Evolutionary conservation across 2,888 invertebrate species (phyloP).

Genomic region (Melieria crassipennis): DNA sequence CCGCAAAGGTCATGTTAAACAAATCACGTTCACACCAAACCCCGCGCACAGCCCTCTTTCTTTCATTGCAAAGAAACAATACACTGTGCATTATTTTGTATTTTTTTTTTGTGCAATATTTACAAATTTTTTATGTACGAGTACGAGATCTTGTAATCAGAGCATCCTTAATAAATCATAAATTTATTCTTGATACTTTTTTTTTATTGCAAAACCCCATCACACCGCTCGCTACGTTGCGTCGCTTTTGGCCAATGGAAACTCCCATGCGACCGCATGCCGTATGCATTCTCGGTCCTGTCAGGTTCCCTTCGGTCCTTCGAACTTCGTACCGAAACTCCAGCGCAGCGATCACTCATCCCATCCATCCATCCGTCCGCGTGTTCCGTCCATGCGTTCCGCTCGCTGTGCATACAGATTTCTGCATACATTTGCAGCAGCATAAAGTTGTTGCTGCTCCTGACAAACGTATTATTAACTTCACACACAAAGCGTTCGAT

Average conservation of each 20-base stretch:
- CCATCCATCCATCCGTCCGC: slow-evolving; percentile 11
- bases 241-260: slow-evolving; percentile 7
- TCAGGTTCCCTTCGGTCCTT: slow-evolving; percentile 10
- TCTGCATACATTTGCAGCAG: slow-evolving; percentile 57
- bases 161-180: slow-evolving; percentile 65
- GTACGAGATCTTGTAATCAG: slow-evolving; percentile 60
- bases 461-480: slow-evolving; percentile 65
- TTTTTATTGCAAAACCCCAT: slow-evolving; percentile 28
- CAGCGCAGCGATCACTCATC: slow-evolving; percentile 26
- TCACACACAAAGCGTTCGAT: slow-evolving; percentile 65
- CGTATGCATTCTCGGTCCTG: background rate
- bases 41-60: background rate
- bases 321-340: slow-evolving; percentile 21
- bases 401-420: slow-evolving; percentile 56
- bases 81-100: background rate
- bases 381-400: slow-evolving; percentile 42
- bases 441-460: slow-evolving; percentile 29
- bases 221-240: background rate
- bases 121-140: slow-evolving; percentile 15
- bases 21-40: slow-evolving; percentile 39
- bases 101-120: background rate
- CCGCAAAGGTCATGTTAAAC: slow-evolving; percentile 42
- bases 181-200: slow-evolving; percentile 53
- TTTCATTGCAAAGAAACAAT: background rate
- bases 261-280: background rate